Evolutionary conservation across 2,797 vertebrate genomes (phyloP).

Genomic region (Protonibea diacanthus): DNA sequence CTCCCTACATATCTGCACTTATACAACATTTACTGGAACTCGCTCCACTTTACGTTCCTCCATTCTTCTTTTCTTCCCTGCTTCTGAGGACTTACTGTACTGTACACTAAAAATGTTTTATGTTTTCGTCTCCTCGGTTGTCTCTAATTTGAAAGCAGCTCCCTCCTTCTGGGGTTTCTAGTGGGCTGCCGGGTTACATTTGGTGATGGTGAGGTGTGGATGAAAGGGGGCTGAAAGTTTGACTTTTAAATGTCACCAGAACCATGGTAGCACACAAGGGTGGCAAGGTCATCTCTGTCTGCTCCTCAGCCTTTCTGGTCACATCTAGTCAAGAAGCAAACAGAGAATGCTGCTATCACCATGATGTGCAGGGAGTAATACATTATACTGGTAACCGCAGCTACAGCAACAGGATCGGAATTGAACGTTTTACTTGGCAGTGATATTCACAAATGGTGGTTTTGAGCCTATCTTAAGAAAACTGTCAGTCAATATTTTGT

Average conservation of each 20-base stretch:
- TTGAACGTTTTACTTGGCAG: background rate
- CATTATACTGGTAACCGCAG: background rate
- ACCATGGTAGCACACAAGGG: slow-evolving; percentile 46
- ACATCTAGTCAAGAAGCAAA: slow-evolving; percentile 32
- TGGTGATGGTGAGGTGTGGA: slow-evolving; percentile 49
- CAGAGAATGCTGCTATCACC: slow-evolving; percentile 4
- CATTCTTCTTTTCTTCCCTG: slow-evolving; percentile 8
- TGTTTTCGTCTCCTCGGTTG: background rate
- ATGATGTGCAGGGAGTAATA: background rate
- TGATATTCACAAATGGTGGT: background rate
- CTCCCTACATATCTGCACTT: slow-evolving; percentile 32
- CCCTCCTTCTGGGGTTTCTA: slow-evolving; percentile 23
- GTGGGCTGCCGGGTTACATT: slow-evolving; percentile 56
- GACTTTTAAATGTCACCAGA: slow-evolving; percentile 78
- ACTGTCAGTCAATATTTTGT: background rate
- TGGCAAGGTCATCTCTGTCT: slow-evolving; percentile 28
- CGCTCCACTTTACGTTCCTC: slow-evolving; percentile 9
- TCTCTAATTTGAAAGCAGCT: slow-evolving; percentile 6
- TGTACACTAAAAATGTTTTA: background rate
- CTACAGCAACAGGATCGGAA: background rate
- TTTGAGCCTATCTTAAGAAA: background rate
- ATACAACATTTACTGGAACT: slow-evolving; percentile 48
- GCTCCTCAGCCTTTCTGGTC: slow-evolving; percentile 40
- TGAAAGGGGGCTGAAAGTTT: slow-evolving; percentile 57
- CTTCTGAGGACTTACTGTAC: background rate